Evolutionary conservation across 2,113 vertebrate genomes (phyloP).

Genomic region (Cricetomys ansorgei): DNA sequence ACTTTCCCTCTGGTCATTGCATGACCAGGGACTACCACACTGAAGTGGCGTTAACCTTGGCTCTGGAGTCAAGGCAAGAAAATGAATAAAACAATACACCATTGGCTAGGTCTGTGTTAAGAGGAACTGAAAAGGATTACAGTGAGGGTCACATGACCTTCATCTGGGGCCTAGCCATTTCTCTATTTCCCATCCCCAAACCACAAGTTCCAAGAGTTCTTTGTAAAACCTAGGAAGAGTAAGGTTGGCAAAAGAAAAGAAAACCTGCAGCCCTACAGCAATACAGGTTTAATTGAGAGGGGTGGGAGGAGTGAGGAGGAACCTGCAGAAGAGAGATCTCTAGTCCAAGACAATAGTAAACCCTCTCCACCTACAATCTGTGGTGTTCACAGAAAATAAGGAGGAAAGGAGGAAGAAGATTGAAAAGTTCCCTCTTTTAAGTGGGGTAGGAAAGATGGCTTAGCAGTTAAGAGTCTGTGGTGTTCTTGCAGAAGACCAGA

Average conservation of each 20-base stretch:
- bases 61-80: neutral
- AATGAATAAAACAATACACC: neutral
- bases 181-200: neutral
- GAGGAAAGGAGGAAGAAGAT: neutral
- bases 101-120: neutral
- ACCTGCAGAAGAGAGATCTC: neutral
- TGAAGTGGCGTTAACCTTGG: neutral
- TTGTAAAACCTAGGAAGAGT: neutral
- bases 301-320: too few species aligned
- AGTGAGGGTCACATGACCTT: neutral
- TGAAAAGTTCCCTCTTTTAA: neutral
- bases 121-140: rapidly evolving
- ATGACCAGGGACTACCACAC: neutral
- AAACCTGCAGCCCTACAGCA: neutral
- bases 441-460: neutral
- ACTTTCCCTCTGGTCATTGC: neutral
- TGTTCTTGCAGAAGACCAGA: neutral
- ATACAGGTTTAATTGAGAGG: neutral
- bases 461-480: too few species aligned
- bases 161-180: neutral
- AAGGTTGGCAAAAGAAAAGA: neutral
- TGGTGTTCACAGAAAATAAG: neutral
- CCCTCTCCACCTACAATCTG: too few species aligned
- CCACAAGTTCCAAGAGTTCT: neutral
- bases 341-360: neutral